phyloP scores from a whole-genome alignment of 2,888 invertebrate species.

The Diarsia rubi region DNA sequence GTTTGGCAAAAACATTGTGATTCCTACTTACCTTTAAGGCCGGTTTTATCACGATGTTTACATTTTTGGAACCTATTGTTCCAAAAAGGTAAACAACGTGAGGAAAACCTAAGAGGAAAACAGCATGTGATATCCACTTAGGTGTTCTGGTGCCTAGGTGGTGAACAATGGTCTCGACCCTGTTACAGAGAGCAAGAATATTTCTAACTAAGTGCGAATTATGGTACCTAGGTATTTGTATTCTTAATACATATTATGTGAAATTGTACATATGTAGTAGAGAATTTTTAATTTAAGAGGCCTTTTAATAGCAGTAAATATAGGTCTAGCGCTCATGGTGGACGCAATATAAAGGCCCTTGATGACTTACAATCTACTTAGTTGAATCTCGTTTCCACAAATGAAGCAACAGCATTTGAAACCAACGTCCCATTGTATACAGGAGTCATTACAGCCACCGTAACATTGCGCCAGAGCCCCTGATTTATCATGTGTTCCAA shows the following conservation, averaged over 20 bases:
- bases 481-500: constrained; percentile 49
- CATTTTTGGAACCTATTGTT: background rate
- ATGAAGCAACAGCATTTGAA: constrained; percentile 42
- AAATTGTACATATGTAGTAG: background rate
- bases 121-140: background rate
- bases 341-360: constrained; percentile 29
- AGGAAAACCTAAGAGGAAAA: background rate
- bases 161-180: background rate
- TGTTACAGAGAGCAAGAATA: too few relatives aligned
- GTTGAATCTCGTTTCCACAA: constrained; percentile 44
- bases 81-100: background rate
- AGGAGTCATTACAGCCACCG: constrained; percentile 29
- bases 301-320: background rate
- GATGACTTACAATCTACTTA: constrained; percentile 34
- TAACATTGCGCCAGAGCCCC: constrained; percentile 37
- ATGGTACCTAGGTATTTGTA: background rate
- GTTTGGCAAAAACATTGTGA: background rate
- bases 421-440: constrained; percentile 46
- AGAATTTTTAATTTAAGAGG: background rate
- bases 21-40: background rate
- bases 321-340: background rate
- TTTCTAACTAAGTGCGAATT: background rate
- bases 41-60: too few relatives aligned
- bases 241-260: background rate
- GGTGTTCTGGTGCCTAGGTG: background rate